Conservation (phyloP, 2,113 vertebrate genomes). For the Poeciliopsis turrubarensis region DNA sequence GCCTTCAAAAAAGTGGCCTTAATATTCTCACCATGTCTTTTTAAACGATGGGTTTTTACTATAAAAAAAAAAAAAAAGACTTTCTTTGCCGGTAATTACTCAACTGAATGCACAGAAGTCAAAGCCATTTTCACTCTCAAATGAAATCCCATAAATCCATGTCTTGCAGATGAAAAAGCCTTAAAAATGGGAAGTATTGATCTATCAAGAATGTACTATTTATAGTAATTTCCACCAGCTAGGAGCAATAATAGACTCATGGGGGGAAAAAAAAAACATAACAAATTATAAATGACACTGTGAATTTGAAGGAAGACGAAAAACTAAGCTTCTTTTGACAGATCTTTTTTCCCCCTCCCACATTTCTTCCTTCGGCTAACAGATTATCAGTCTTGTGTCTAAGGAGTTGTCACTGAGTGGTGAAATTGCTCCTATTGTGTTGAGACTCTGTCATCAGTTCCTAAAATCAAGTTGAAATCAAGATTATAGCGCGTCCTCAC, state of each 20-base stretch:
- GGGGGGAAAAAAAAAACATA: background rate
- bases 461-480: slow-evolving; percentile 18
- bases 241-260: slow-evolving; percentile 12
- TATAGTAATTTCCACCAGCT: slow-evolving; percentile 31
- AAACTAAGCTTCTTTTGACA: background rate
- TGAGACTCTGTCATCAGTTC: background rate
- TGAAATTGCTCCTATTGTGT: slow-evolving; percentile 22
- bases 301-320: slow-evolving; percentile 32
- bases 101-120: background rate
- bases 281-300: slow-evolving; percentile 24
- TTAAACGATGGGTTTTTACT: slow-evolving; percentile 18
- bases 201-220: slow-evolving; percentile 15
- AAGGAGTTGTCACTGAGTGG: background rate
- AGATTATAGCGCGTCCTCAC: background rate
- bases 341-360: background rate
- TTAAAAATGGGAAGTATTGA: slow-evolving; percentile 51
- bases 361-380: slow-evolving; percentile 1
- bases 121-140: slow-evolving; percentile 31
- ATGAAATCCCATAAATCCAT: slow-evolving; percentile 37
- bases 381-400: background rate
- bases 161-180: slow-evolving; percentile 5
- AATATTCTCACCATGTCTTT: slow-evolving; percentile 2
- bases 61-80: slow-evolving; percentile 42
- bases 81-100: slow-evolving; percentile 50
- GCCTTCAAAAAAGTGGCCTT: background rate